These are phyloP conservation scores for Embidobia sp. DNA, from an alignment of 2,888 invertebrate genomes.

Conservation along the genomic window DNA sequence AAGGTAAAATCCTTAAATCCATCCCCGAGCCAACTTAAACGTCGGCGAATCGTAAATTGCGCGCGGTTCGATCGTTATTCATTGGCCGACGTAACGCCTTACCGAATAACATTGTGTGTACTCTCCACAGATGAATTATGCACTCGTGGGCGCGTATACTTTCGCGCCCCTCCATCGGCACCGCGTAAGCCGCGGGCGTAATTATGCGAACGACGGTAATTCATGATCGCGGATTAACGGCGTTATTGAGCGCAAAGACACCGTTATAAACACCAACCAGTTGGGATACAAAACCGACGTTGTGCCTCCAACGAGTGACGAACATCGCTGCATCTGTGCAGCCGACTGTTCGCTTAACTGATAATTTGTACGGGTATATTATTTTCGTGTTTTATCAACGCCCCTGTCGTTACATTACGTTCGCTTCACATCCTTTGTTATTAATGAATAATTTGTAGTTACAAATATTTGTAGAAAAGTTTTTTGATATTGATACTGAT, in stretches of 20 bases:
- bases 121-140: conserved; percentile 53
- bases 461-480: no score
- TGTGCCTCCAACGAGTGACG: conserved; percentile 9
- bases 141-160: conserved; percentile 57
- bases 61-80: conserved; percentile 34
- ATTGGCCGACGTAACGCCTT: conserved; percentile 23
- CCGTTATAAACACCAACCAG: no score
- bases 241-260: conserved; percentile 38
- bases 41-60: conserved; percentile 19
- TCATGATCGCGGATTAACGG: conserved; percentile 63
- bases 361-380: no score
- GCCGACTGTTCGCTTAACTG: no score
- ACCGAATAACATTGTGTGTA: conserved; percentile 51
- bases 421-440: no score
- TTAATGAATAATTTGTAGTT: no score
- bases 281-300: conserved; percentile 38
- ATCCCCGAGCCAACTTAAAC: no score
- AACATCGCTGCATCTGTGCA: no score
- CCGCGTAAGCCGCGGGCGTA: no score
- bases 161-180: conserved; percentile 60
- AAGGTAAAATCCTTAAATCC: background rate
- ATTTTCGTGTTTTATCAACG: no score
- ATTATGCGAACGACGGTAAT: conserved; percentile 65
- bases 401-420: no score
- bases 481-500: no score